These are phyloP conservation scores for Eira barbara DNA, from an alignment of 2,113 vertebrate genomes.

Conservation along the genomic window DNA sequence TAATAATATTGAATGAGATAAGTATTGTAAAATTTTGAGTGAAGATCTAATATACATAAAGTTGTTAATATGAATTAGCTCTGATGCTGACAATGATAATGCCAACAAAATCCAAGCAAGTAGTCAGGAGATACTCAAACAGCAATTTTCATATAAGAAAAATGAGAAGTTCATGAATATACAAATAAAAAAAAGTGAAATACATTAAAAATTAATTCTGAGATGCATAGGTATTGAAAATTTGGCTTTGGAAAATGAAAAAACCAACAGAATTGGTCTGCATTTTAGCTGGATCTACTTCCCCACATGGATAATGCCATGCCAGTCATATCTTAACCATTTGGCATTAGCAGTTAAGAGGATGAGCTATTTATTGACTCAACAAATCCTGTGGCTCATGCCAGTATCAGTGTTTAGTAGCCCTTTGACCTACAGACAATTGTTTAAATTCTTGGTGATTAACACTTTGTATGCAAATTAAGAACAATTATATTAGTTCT, in stretches of 20 bases:
- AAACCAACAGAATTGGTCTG: not conserved
- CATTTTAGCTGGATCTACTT: not conserved
- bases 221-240: not conserved
- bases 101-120: not conserved
- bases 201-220: not conserved
- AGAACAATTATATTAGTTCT: not conserved
- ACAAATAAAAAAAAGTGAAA: not conserved
- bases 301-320: not conserved
- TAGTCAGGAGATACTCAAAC: not conserved
- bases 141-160: not conserved
- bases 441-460: not conserved
- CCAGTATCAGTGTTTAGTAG: not conserved
- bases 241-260: not conserved
- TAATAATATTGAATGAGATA: not conserved
- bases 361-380: not conserved
- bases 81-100: not conserved
- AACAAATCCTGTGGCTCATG: not conserved
- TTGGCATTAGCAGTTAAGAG: not conserved
- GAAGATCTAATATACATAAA: not conserved
- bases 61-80: not conserved
- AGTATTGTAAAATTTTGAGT: not conserved
- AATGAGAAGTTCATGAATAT: not conserved
- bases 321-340: not conserved
- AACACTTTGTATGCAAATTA: not conserved
- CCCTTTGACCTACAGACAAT: not conserved